A percentile compares a stretch with the other conserved stretches of the same genome.
Evolutionary conservation across 2,888 invertebrate genomes (phyloP).

Genomic region (Dolomedes plantarius): DNA sequence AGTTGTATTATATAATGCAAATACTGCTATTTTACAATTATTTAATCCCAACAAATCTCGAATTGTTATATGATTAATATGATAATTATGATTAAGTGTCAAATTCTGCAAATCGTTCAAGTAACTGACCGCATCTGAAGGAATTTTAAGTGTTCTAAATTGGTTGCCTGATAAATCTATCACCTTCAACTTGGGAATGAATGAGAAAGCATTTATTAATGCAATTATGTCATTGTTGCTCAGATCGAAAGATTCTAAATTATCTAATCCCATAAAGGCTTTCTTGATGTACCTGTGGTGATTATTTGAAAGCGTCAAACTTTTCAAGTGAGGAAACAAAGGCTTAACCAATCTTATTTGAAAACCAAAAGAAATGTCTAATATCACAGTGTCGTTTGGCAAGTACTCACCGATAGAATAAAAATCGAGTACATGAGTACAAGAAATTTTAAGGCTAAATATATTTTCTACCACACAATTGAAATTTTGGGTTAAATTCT

Average conservation of each 20-base stretch:
- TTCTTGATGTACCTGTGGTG: constrained; percentile 28
- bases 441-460: not conserved
- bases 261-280: constrained; percentile 39
- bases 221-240: constrained; percentile 35
- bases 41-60: not conserved
- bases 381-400: not conserved
- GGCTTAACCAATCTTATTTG: not conserved
- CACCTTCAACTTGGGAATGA: constrained; percentile 12
- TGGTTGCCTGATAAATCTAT: constrained; percentile 19
- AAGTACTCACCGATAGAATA: not conserved
- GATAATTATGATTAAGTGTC: constrained; percentile 7
- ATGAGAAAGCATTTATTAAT: constrained; percentile 10
- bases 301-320: constrained; percentile 13
- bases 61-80: not conserved
- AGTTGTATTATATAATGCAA: constrained; percentile 23
- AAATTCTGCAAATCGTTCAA: constrained; percentile 24
- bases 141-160: not conserved
- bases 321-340: constrained; percentile 15
- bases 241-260: constrained; percentile 22
- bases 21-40: not conserved
- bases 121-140: constrained; percentile 16
- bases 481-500: constrained; percentile 9
- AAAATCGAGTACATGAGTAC: not conserved
- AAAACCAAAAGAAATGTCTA: constrained; percentile 17
- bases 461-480: not conserved